Evolutionary conservation across 2,888 invertebrate species (phyloP), one percentile per base, ranked within the genome.

Genomic region (Yponomeuta malinellus): DNA sequence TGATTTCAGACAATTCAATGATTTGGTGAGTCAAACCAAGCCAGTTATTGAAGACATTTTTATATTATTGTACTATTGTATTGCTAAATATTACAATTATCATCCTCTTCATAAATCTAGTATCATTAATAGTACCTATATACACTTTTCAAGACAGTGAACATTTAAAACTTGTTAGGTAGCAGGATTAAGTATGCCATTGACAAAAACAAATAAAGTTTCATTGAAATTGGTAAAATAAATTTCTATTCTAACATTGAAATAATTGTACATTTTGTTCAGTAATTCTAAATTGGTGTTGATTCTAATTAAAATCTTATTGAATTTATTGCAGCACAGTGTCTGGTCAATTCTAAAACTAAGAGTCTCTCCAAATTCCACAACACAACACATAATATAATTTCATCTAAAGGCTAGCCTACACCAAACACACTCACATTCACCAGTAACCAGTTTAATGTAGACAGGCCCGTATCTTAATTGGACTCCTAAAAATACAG

Each of bases 51-150:
- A 6, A 23, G 64, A 64, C 64, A 64, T 64, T 64, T 15, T 68
- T 63, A 69, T 63, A 69, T 69, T 69, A 63, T 70, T 71, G 48
- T 72, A 71, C 37, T 70, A 31, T 70, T 48, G 23, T 48, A 59
- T 15, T 15, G 52, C 15, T 59, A 73, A 76, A 75, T 70, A 37
- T 67, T 23, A 64, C 48, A 33, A 59, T 59, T 65, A 31, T 73
- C 72, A 71, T 73, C 71, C 72, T 71, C 67, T 75, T 77, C 52
- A 59, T 77, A 23, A 69, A 59, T 6, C 31, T 23, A 48, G 68
- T 48, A 69, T 63, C 9, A 63, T 63, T 69, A 37, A 33, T 31
- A 29, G 29, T 69, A 29, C 48, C 52, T 69, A 59, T 69, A 23
- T 69, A 52, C 59, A 59, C 52, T 69, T 31, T 69, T 15, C 31